Base-by-base conservation (phyloP, 53 echinoderm and acorn worm genomes). In the Zoroaster sp. region DNA sequence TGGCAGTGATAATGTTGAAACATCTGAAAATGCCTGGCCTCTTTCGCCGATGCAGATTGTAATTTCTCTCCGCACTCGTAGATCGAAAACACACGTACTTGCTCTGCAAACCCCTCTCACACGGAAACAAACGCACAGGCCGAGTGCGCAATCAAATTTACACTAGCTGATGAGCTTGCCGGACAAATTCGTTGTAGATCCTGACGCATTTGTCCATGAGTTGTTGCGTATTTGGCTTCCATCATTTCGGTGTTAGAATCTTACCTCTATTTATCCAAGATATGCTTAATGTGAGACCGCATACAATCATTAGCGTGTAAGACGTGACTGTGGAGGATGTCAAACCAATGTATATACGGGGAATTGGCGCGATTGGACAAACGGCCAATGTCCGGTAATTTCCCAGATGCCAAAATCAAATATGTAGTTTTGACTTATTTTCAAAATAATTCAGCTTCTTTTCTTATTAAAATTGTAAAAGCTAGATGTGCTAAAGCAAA, bases 131-230 rank as follows among this genome's bases (percentile, higher is more conserved):
- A 17, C 79, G 14, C 65, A 79, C 65, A 23, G 54, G 63, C 36
- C 77, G 82, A 66, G 42, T 82, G 43, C 18, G 68, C 82, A 82
- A 82, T 82, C 82, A 82, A 82, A 82, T 82, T 82, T 66, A 82
- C 82, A 40, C 82, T 44, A 14, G 82, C 82, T 82, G 82, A 82
- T 82, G 82, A 82, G 82, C 82, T 44, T 67, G 66, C 67, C 67
- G 14, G 82, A 67, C 67, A 82, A 66, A 82, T 42, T 82, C 82
- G 66, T 18, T n/a, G 66, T 66, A 67, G 82, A 82, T 66, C 82
- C 77, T 44, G 37, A 33, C 68, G 82, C 66, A 67, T 67, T 81
- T 82, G 66, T 25, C n/a, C 82, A 30, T 42, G 82, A 40, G 38
- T 68, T 20, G 32, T 40, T n/a, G 7, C 38, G 40, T 67, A 68